These are phyloP conservation scores for Adoxophyes honmai DNA, from an alignment of 1,140 invertebrate species.

Conservation along the genomic window DNA sequence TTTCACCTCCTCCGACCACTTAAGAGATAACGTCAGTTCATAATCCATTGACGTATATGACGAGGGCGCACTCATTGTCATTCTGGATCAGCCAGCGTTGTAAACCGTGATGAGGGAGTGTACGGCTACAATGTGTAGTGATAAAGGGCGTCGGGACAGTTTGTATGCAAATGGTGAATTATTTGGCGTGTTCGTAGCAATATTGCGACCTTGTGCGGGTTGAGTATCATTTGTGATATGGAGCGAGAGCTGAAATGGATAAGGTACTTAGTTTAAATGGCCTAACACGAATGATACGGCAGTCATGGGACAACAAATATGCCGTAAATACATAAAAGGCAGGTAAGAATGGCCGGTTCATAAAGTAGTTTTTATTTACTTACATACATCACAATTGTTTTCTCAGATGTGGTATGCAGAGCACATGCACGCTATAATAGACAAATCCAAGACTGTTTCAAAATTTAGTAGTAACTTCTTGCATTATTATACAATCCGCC, in stretches of 20 bases:
- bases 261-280: constrained; percentile 5
- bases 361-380: too few species aligned
- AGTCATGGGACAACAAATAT: too few species aligned
- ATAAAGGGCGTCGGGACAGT: constrained; percentile 21
- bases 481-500: too few species aligned
- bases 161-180: constrained; percentile 38
- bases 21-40: background rate
- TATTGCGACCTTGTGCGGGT: constrained; percentile 23
- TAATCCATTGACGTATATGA: constrained; percentile 9
- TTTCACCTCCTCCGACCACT: background rate
- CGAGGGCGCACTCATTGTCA: background rate
- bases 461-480: too few species aligned
- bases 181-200: constrained; percentile 18
- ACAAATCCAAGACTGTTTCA: too few species aligned
- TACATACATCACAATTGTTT: too few species aligned
- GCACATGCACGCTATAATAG: too few species aligned
- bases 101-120: background rate
- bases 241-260: constrained; percentile 6
- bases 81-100: constrained; percentile 4
- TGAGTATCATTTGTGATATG: constrained; percentile 7
- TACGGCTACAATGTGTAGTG: constrained; percentile 14
- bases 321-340: too few species aligned
- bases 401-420: too few species aligned
- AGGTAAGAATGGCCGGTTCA: too few species aligned
- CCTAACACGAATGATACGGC: background rate